Conservation (phyloP, 2,797 vertebrate species). For the Acanthornis magna region DNA sequence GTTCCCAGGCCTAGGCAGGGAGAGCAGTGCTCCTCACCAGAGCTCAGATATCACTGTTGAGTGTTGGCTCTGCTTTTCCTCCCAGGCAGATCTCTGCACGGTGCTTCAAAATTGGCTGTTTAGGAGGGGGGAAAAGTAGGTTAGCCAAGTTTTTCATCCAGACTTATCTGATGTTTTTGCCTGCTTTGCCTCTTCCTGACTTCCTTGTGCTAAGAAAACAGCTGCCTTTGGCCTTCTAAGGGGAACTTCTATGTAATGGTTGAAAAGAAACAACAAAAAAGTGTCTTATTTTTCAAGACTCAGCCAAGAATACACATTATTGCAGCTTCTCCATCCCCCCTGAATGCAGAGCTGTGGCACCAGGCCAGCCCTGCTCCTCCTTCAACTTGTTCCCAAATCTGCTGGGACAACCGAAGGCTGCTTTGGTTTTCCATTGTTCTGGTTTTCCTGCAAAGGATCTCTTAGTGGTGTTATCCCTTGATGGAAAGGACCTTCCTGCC, state of each 20-base stretch:
- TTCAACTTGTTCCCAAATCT: background rate
- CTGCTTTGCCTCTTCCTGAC: slow-evolving; percentile 35
- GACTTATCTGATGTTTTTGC: slow-evolving; percentile 38
- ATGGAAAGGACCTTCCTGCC: background rate
- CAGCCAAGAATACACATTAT: background rate
- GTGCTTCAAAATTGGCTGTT: background rate
- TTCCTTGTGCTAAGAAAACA: slow-evolving; percentile 41
- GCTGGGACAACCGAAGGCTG: background rate
- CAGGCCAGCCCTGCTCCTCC: background rate
- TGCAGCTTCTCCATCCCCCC: background rate
- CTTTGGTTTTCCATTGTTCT: slow-evolving; percentile 8
- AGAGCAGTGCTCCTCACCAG: background rate
- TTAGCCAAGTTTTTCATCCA: slow-evolving; percentile 40
- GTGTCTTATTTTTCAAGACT: slow-evolving; percentile 11
- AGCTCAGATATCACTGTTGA: background rate
- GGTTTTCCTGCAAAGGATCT: background rate
- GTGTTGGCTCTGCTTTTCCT: background rate
- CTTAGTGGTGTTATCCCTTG: background rate
- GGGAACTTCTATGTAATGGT: slow-evolving; percentile 27
- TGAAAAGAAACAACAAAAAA: background rate
- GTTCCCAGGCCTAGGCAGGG: rapidly evolving
- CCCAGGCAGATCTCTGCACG: background rate
- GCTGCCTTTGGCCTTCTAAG: slow-evolving; percentile 26
- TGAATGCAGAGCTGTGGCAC: slow-evolving; percentile 12
- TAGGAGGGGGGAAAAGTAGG: slow-evolving; percentile 14